Conservation (phyloP, 2,888 invertebrate genomes). For the Euplagia quadripunctaria region DNA sequence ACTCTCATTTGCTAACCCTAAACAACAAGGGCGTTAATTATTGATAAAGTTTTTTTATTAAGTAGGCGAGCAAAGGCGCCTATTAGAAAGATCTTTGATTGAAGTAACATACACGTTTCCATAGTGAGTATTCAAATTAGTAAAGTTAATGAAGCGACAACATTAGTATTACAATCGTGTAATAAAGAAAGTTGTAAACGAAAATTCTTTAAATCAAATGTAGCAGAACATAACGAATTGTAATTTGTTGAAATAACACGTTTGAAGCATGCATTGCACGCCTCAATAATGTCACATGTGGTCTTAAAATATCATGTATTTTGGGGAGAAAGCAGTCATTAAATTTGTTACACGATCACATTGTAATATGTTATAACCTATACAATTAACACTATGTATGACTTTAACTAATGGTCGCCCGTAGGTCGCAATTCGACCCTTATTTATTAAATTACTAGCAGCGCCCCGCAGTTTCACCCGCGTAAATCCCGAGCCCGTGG, state of each 20-base stretch:
- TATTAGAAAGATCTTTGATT: too few species aligned
- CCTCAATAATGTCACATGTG: conserved; percentile 55
- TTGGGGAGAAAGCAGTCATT: conserved; percentile 6
- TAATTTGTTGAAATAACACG: conserved; percentile 67
- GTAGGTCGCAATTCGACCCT: neutral
- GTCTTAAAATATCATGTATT: conserved; percentile 12
- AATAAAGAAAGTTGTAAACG: conserved; percentile 28
- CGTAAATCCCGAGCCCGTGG: too few species aligned
- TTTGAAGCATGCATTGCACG: conserved; percentile 53
- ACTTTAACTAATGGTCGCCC: too few species aligned
- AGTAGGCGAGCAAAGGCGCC: too few species aligned
- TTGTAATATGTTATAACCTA: neutral
- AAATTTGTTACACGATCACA: conserved; percentile 1
- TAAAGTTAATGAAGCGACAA: conserved; percentile 23
- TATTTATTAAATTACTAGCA: neutral
- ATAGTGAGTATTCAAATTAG: neutral
- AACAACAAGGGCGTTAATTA: too few species aligned
- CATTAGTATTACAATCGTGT: conserved; percentile 6
- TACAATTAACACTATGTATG: neutral
- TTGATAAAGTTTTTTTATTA: too few species aligned
- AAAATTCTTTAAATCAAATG: conserved; percentile 57
- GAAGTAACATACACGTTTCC: too few species aligned
- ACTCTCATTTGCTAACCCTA: too few species aligned
- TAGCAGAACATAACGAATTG: conserved; percentile 67
- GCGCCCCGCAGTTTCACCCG: too few species aligned